Evolutionary conservation across 2,797 vertebrate genomes (phyloP).

Genomic region (Rachycentron canadum): DNA sequence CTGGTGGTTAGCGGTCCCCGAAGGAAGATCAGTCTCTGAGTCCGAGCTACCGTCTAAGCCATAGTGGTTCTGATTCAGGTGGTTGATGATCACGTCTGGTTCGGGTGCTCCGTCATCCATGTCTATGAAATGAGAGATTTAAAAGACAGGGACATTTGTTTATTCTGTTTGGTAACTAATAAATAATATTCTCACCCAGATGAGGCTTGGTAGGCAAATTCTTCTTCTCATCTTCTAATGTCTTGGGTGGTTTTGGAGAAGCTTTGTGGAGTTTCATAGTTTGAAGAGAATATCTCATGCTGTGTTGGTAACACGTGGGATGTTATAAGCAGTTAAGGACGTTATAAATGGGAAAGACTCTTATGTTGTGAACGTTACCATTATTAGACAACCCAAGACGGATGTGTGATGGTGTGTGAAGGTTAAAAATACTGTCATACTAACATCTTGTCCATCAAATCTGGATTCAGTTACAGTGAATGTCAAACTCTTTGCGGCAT

Average conservation of each 20-base stretch:
- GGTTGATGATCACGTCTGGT: constrained; percentile 88
- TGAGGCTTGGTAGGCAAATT: neutral
- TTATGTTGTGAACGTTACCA: too few species aligned
- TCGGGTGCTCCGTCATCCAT: constrained; percentile 81
- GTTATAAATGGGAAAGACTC: too few species aligned
- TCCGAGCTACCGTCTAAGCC: constrained; percentile 70
- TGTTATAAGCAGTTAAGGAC: too few species aligned
- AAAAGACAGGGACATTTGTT: neutral
- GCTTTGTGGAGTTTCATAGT: neutral
- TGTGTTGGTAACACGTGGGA: too few species aligned
- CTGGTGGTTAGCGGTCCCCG: constrained; percentile 61
- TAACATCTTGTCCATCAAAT: neutral
- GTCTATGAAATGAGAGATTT: constrained; percentile 66
- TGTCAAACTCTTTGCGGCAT: too few species aligned
- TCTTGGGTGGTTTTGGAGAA: neutral
- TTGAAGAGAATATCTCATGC: too few species aligned
- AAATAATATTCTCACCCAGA: neutral
- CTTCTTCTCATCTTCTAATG: too few species aligned
- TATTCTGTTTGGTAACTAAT: neutral
- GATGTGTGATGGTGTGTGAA: neutral
- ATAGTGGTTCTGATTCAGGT: constrained; percentile 86
- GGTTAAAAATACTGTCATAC: neutral
- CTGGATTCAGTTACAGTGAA: too few species aligned
- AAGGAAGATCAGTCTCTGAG: constrained; percentile 74
- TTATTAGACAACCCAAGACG: neutral